Conservation (phyloP, 2,113 vertebrate genomes). For the Clupea harengus region DNA sequence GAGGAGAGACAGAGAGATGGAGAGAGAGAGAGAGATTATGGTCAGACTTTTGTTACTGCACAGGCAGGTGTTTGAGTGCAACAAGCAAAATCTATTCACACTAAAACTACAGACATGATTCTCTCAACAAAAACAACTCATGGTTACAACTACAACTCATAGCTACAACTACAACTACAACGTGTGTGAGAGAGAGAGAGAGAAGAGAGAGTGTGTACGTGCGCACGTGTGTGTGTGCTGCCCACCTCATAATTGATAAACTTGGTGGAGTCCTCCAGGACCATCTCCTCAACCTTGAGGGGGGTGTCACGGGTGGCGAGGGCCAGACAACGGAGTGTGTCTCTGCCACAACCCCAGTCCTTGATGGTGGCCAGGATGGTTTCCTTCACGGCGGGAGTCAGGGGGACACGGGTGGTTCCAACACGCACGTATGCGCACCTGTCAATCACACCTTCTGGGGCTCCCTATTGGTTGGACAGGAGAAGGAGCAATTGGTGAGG, state of each 20-base stretch:
- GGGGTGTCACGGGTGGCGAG: conserved; percentile 86
- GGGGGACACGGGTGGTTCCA: conserved; percentile 82
- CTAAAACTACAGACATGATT: too few species aligned
- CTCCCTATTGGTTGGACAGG: conserved; percentile 60
- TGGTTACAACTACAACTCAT: too few species aligned
- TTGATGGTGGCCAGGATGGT: conserved; percentile 84
- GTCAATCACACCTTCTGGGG: conserved; percentile 85
- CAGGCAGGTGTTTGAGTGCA: too few species aligned
- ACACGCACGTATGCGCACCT: conserved; percentile 86
- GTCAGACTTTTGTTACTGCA: too few species aligned
- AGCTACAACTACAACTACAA: too few species aligned
- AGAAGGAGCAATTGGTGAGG: not conserved
- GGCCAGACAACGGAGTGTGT: conserved; percentile 89
- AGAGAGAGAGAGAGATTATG: not conserved
- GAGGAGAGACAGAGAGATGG: not conserved
- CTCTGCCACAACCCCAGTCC: conserved; percentile 88
- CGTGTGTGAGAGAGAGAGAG: not conserved
- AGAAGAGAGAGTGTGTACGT: not conserved
- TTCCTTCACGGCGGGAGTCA: conserved; percentile 73
- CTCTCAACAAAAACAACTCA: too few species aligned
- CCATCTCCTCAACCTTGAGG: conserved; percentile 83
- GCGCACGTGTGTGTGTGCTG: not conserved
- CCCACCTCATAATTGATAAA: conserved; percentile 84
- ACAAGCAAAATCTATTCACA: too few species aligned
- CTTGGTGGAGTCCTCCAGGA: conserved; percentile 81